These are phyloP conservation scores for Octodon degus DNA, from an alignment of 2,113 vertebrate genomes.

Conservation along the genomic window DNA sequence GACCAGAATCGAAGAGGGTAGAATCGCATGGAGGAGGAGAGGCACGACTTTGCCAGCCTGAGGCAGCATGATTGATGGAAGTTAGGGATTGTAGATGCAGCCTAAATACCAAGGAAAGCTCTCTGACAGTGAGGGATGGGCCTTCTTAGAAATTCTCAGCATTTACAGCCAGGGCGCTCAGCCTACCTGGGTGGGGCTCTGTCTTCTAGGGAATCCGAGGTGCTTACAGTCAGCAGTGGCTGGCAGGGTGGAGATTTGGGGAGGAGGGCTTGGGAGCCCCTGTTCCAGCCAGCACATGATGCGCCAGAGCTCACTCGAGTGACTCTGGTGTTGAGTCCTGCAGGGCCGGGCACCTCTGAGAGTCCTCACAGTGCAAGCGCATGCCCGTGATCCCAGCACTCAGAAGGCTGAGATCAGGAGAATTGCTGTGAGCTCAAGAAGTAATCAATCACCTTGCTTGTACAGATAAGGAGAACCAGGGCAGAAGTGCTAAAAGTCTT, in stretches of 20 bases:
- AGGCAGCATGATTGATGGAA: constrained; percentile 34
- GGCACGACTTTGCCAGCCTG: not conserved
- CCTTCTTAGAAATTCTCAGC: constrained; percentile 34
- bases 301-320: rapidly evolving
- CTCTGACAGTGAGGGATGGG: constrained; percentile 52
- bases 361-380: not conserved
- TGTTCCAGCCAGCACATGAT: not conserved
- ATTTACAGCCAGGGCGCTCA: not conserved
- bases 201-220: not conserved
- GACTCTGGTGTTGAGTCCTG: not conserved
- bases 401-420: not conserved
- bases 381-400: not conserved
- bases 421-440: not conserved
- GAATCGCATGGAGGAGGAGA: not conserved
- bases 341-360: not conserved
- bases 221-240: not conserved
- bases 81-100: not conserved
- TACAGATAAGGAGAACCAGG: not conserved
- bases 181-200: not conserved
- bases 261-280: rapidly evolving
- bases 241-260: not conserved
- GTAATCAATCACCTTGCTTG: not conserved
- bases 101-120: constrained; percentile 18
- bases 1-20: not conserved
- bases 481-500: not conserved